Percentiles rank a stretch among this genome's conserved stretches.
Conservation (phyloP, 2,113 vertebrate genomes). For the Larimichthys crocea region DNA sequence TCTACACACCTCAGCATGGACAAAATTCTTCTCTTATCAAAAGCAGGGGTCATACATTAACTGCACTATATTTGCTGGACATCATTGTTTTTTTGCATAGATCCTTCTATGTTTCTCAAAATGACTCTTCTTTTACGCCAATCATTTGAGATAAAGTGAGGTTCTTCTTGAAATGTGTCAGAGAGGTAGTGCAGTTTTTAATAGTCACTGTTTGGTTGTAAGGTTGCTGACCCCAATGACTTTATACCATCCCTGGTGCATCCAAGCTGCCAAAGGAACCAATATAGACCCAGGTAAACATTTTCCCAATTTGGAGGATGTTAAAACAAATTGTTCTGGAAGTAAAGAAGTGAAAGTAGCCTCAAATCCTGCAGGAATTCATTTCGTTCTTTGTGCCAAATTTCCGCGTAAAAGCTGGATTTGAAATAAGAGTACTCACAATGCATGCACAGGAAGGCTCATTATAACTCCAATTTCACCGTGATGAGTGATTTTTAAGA, state of each 20-base stretch:
- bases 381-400: background rate
- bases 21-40: background rate
- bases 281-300: background rate
- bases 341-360: background rate
- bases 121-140: background rate
- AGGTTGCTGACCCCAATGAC: background rate
- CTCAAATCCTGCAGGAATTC: background rate
- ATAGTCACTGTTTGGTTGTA: slow-evolving; percentile 6
- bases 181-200: slow-evolving; percentile 11
- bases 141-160: background rate
- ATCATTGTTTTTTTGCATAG: background rate
- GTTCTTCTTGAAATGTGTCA: background rate
- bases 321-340: background rate
- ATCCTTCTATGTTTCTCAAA: background rate
- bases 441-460: background rate
- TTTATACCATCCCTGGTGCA: background rate
- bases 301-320: background rate
- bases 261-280: background rate
- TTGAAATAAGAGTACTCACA: background rate
- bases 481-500: slow-evolving; percentile 16
- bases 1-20: slow-evolving; percentile 10
- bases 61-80: background rate
- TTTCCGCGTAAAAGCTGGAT: background rate
- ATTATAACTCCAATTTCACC: background rate
- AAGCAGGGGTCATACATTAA: no score